Conservation (phyloP, 2,888 invertebrate genomes). For the Dione vanillae region DNA sequence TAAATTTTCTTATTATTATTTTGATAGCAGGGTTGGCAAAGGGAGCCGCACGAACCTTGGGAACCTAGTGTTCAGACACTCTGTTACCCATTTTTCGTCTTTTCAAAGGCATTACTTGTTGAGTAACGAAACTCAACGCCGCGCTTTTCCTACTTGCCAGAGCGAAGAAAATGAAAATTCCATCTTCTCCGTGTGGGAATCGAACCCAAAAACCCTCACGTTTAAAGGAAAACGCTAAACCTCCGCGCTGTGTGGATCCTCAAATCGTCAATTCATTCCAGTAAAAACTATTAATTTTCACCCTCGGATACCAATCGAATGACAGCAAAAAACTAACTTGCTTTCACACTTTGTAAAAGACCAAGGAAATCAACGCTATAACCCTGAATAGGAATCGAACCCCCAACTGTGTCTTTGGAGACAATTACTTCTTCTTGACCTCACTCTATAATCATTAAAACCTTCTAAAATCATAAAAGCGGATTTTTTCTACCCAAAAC, state of each 20-base stretch:
- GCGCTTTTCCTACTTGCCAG: not conserved
- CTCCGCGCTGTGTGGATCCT: not conserved
- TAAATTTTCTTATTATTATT: too few species aligned
- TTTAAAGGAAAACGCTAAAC: not conserved
- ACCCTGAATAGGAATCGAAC: too few species aligned
- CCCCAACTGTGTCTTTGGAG: too few species aligned
- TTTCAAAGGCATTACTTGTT: not conserved
- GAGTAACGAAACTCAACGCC: not conserved
- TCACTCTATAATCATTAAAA: not conserved
- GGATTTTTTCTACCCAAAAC: constrained; percentile 3
- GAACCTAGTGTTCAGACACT: too few species aligned
- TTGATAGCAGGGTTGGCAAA: not conserved
- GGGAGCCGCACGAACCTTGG: not conserved
- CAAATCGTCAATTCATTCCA: too few species aligned
- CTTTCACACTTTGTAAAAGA: too few species aligned
- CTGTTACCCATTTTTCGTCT: too few species aligned
- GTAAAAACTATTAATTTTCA: too few species aligned
- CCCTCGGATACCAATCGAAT: too few species aligned
- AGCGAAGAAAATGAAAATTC: too few species aligned
- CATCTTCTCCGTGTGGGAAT: not conserved
- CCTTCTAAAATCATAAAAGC: constrained; percentile 19
- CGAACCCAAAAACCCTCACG: not conserved
- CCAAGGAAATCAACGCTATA: too few species aligned
- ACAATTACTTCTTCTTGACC: constrained; percentile 10
- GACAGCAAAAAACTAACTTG: too few species aligned